Conservation (phyloP, 2,113 vertebrate species). For the Mungos mungo region DNA sequence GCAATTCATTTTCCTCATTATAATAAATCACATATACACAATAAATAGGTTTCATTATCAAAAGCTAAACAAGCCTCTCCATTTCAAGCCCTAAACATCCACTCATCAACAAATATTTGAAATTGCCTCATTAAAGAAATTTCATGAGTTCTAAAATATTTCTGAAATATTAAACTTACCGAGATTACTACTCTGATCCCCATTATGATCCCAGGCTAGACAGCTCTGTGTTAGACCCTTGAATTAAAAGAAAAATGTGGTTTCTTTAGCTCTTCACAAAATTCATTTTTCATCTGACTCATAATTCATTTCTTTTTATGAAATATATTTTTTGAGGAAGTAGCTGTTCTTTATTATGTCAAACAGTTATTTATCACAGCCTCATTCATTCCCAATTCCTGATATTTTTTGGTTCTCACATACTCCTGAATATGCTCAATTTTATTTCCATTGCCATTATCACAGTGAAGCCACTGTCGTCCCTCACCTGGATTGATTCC, state of each 20-base stretch:
- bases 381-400: neutral
- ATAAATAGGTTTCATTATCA: neutral
- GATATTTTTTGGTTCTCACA: neutral
- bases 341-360: neutral
- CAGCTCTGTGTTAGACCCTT: neutral
- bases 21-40: neutral
- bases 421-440: neutral
- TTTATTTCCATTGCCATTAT: slow-evolving; percentile 14
- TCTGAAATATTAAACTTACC: neutral
- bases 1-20: neutral
- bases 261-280: neutral
- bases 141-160: neutral
- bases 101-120: neutral
- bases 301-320: neutral
- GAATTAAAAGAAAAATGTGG: neutral
- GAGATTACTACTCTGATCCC: neutral
- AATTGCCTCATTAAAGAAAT: neutral
- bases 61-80: neutral
- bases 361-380: neutral
- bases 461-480: neutral
- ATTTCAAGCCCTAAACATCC: neutral
- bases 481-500: neutral
- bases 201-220: neutral
- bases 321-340: neutral
- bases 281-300: neutral